Evolutionary conservation across 2,888 invertebrate species (phyloP).

Genomic region (Leptinotarsa haldemani): DNA sequence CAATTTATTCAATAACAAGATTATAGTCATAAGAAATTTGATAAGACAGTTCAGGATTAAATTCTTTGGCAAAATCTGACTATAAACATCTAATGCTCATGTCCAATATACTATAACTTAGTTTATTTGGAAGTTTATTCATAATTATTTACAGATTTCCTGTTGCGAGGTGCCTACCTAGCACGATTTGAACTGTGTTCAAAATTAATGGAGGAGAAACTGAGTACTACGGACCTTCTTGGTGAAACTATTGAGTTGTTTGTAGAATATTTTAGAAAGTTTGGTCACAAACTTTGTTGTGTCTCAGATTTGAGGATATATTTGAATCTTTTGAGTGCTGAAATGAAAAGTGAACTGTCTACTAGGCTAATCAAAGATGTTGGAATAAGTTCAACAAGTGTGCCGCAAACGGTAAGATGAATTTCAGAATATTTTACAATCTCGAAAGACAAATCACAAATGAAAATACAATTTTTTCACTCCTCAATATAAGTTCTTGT

Average conservation of each 20-base stretch:
- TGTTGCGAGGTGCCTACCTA: conserved; percentile 83
- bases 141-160: conserved; percentile 61
- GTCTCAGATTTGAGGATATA: conserved; percentile 85
- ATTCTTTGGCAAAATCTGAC: too few relatives aligned
- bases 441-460: too few relatives aligned
- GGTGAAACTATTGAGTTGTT: conserved; percentile 78
- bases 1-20: too few relatives aligned
- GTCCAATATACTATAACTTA: too few relatives aligned
- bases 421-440: neutral
- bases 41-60: too few relatives aligned
- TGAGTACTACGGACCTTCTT: conserved; percentile 69
- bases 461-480: too few relatives aligned
- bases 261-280: conserved; percentile 81
- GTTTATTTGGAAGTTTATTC: neutral
- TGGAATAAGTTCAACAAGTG: conserved; percentile 73
- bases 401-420: conserved; percentile 72
- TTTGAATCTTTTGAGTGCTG: conserved; percentile 75
- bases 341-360: conserved; percentile 72
- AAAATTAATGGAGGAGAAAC: conserved; percentile 69
- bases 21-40: too few relatives aligned
- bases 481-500: too few relatives aligned
- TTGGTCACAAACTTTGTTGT: conserved; percentile 89
- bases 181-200: conserved; percentile 83
- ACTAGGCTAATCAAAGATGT: conserved; percentile 73
- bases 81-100: too few relatives aligned